A percentile compares a stretch with the other conserved stretches of the same genome.
Evolutionary conservation across 2,113 vertebrate species (phyloP).

Genomic region (Ophthalmolycus amberensis): DNA sequence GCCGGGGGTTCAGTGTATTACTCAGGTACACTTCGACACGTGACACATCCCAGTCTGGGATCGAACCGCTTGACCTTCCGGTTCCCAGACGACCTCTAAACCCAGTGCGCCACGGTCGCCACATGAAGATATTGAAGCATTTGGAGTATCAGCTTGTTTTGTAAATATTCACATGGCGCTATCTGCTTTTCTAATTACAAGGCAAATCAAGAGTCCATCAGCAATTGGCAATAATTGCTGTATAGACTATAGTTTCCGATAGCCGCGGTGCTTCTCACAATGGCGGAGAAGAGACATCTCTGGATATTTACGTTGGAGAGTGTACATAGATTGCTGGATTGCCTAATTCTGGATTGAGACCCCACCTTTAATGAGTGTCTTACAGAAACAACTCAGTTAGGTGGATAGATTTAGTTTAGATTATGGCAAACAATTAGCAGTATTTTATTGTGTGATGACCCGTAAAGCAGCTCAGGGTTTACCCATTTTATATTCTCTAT

Average conservation of each 20-base stretch:
- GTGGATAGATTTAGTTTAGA: conserved; percentile 18
- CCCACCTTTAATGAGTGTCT: conserved; percentile 51
- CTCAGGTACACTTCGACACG: too few relatives aligned
- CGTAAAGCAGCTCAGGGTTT: not conserved
- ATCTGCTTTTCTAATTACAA: conserved; percentile 54
- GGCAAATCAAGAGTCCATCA: conserved; percentile 59
- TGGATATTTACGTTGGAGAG: conserved; percentile 53
- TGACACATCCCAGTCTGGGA: too few relatives aligned
- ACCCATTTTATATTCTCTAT: not conserved
- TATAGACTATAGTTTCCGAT: conserved; percentile 38
- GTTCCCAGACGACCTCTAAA: too few relatives aligned
- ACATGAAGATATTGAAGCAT: not conserved
- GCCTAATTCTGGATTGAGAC: conserved; percentile 59
- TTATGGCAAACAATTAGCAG: conserved; percentile 19
- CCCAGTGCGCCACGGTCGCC: too few relatives aligned
- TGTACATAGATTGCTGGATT: conserved; percentile 55
- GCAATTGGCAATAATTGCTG: conserved; percentile 75
- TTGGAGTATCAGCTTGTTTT: conserved; percentile 29
- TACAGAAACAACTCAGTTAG: conserved; percentile 59
- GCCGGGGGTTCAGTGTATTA: too few relatives aligned
- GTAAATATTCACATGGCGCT: conserved; percentile 45
- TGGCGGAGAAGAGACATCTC: conserved; percentile 21
- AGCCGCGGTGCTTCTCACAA: conserved; percentile 21
- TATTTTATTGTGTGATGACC: conserved; percentile 14
- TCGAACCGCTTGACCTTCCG: too few relatives aligned